phyloP scores from a whole-genome alignment of 2,888 invertebrate species.

The Mimas tiliae region DNA sequence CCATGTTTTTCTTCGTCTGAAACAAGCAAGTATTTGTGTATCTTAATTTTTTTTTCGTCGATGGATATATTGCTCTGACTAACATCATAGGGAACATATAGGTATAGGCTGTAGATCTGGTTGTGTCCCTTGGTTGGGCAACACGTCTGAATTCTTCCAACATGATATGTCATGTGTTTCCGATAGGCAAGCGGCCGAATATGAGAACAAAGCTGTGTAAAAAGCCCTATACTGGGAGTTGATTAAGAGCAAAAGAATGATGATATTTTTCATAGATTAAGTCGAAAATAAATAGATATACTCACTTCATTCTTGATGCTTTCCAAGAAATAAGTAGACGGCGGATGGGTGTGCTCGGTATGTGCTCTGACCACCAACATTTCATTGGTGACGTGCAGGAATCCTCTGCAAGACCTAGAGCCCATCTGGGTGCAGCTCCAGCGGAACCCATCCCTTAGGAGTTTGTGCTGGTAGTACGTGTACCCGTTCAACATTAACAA shows the following conservation, averaged over 20 bases:
- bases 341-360: constrained; percentile 74
- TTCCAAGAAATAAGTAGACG: constrained; percentile 67
- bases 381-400: constrained; percentile 71
- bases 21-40: constrained; percentile 39
- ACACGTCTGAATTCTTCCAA: too few species aligned
- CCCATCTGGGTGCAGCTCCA: constrained; percentile 83
- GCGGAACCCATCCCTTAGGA: constrained; percentile 70
- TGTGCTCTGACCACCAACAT: constrained; percentile 73
- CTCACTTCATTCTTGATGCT: constrained; percentile 43
- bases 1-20: constrained; percentile 51
- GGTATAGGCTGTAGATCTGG: too few species aligned
- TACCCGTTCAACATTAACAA: constrained; percentile 75
- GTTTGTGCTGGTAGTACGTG: constrained; percentile 78
- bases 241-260: not conserved
- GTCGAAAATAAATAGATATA: not conserved
- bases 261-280: not conserved
- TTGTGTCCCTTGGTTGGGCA: too few species aligned
- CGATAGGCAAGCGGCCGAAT: too few species aligned
- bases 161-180: too few species aligned
- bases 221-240: too few species aligned
- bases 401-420: constrained; percentile 75
- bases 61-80: not conserved
- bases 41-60: not conserved
- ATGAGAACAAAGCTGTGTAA: too few species aligned
- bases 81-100: too few species aligned